These are phyloP conservation scores for Hetaerina titia DNA, from an alignment of 2,888 invertebrate species.

Conservation along the genomic window DNA sequence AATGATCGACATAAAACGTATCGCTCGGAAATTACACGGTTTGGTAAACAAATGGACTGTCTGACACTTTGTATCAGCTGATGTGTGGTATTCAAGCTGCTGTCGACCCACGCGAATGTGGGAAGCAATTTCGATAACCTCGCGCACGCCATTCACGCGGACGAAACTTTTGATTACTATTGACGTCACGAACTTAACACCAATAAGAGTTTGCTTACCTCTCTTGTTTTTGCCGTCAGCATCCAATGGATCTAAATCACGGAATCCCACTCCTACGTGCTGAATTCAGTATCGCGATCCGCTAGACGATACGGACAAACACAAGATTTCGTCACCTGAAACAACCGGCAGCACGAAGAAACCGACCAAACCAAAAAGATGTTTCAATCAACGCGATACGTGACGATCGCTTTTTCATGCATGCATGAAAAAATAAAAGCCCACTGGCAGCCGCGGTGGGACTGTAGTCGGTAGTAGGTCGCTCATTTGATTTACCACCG, in stretches of 20 bases:
- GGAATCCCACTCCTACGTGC: conserved; percentile 9
- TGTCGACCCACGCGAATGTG: neutral
- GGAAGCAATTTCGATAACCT: neutral
- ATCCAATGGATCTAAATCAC: conserved; percentile 43
- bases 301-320: neutral
- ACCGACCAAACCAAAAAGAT: neutral
- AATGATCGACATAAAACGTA: neutral
- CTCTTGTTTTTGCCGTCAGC: neutral
- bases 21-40: conserved; percentile 13
- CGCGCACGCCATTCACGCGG: neutral
- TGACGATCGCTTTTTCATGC: neutral
- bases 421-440: conserved; percentile 10
- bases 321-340: neutral
- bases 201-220: neutral
- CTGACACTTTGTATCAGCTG: neutral
- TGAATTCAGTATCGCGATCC: conserved; percentile 27
- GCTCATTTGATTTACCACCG: conserved; percentile 13
- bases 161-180: neutral
- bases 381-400: conserved; percentile 4
- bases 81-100: neutral
- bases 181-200: conserved; percentile 37
- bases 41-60: neutral
- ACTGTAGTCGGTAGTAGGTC: conserved; percentile 13
- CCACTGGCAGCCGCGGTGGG: neutral
- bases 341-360: neutral